Percentiles rank a stretch among this genome's conserved stretches.
Conservation (phyloP, 1,140 invertebrate species). For the Papilio machaon region DNA sequence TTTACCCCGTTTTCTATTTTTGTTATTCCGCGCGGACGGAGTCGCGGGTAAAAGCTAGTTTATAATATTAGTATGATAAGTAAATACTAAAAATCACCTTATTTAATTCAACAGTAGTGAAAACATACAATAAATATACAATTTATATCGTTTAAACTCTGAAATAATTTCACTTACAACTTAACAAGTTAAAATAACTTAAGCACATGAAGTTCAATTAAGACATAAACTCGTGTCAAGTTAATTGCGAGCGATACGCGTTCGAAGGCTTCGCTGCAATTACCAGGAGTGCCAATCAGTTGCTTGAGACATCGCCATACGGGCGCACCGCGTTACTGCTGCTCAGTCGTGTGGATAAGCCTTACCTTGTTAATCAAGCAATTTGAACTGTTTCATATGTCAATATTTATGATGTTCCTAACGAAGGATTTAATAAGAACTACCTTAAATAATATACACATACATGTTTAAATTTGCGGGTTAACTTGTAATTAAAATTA, state of each 20-base stretch:
- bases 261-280: constrained; percentile 10
- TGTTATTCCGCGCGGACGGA: no score
- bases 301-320: constrained; percentile 3
- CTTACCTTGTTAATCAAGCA: not conserved
- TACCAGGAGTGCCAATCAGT: constrained; percentile 3
- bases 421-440: no score
- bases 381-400: not conserved
- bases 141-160: no score
- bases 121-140: no score
- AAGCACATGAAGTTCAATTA: constrained; percentile 10
- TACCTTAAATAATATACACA: no score
- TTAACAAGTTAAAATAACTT: constrained; percentile 22
- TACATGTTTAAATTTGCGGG: no score
- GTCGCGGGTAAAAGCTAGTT: no score
- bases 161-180: not conserved
- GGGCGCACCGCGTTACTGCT: not conserved
- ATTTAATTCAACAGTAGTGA: no score
- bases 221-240: constrained; percentile 11
- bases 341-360: not conserved
- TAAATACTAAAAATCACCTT: no score
- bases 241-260: constrained; percentile 8
- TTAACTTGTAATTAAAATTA: no score
- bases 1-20: no score
- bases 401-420: not conserved
- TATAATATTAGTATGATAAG: no score